Conservation (phyloP, 2,888 invertebrate species). For the Leptopilina drosophilae region DNA sequence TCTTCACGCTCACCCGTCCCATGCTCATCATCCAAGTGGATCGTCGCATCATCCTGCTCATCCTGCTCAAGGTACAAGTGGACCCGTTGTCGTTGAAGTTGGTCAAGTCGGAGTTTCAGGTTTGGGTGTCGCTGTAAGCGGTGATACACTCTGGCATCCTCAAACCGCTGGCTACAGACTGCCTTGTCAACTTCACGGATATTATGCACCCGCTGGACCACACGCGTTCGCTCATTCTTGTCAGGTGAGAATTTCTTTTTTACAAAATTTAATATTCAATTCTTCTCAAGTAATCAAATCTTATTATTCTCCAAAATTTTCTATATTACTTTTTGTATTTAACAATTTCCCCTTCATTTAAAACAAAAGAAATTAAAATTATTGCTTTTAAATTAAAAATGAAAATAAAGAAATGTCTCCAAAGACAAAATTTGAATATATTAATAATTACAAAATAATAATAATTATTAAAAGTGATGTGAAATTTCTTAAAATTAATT, state of each 20-base stretch:
- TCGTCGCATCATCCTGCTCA: constrained; percentile 71
- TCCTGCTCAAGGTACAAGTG: constrained; percentile 71
- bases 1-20: constrained; percentile 69
- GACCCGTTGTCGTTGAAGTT: constrained; percentile 72
- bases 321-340: too few relatives aligned
- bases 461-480: too few relatives aligned
- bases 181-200: constrained; percentile 73
- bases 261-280: too few relatives aligned
- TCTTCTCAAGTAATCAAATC: too few relatives aligned
- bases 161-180: constrained; percentile 72
- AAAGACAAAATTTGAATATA: too few relatives aligned
- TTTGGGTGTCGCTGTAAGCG: constrained; percentile 70
- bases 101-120: constrained; percentile 73
- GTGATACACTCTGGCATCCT: constrained; percentile 69
- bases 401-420: too few relatives aligned
- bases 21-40: constrained; percentile 66
- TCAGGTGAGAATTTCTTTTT: constrained; percentile 65
- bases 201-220: constrained; percentile 71
- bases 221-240: constrained; percentile 74
- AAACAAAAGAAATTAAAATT: too few relatives aligned
- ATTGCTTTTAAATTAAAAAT: too few relatives aligned
- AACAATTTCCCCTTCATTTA: too few relatives aligned
- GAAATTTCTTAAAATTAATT: too few relatives aligned
- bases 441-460: too few relatives aligned
- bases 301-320: too few relatives aligned